phyloP scores from a whole-genome alignment of 2,113 vertebrate species.

The Aplodontia rufa region DNA sequence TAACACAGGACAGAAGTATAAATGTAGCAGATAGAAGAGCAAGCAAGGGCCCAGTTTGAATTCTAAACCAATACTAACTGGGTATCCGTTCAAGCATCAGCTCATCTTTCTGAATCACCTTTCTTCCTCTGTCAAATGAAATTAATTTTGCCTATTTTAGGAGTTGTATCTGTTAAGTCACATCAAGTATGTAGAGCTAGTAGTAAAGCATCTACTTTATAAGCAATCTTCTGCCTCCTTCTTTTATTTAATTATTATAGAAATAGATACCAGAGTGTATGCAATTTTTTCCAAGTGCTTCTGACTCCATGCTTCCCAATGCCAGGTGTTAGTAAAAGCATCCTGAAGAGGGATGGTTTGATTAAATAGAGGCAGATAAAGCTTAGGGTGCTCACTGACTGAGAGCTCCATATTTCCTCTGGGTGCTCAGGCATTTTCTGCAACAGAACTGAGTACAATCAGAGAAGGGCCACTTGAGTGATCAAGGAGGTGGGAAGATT shows the following conservation, averaged over 20 bases:
- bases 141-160: neutral
- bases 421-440: slow-evolving; percentile 37
- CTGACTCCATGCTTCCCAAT: neutral
- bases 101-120: neutral
- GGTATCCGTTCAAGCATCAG: neutral
- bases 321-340: neutral
- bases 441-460: slow-evolving; percentile 3
- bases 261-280: neutral
- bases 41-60: fast-evolving
- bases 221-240: neutral
- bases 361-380: neutral
- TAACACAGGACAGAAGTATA: neutral
- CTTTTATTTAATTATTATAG: neutral
- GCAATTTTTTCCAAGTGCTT: neutral
- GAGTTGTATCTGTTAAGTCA: neutral
- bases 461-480: slow-evolving; percentile 59
- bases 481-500: slow-evolving; percentile 47
- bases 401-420: neutral
- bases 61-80: neutral
- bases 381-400: neutral
- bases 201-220: neutral
- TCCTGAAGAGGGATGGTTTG: neutral
- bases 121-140: neutral
- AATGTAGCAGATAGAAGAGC: neutral
- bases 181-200: neutral